Evolutionary conservation across 1,140 invertebrate genomes (phyloP).

Genomic region (Charaxes varanes): DNA sequence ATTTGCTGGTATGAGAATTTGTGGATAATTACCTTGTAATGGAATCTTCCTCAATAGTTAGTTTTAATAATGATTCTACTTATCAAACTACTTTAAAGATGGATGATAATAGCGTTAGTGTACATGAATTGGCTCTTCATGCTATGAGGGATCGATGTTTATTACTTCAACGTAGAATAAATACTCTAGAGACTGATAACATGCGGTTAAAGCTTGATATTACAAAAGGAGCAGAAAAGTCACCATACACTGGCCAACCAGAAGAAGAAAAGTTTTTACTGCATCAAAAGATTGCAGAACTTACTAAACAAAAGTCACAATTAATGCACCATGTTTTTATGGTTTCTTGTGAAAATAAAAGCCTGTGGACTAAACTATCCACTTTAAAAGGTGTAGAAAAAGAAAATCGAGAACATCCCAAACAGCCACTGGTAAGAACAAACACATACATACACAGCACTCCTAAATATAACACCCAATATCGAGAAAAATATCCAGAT

Average conservation of each 20-base stretch:
- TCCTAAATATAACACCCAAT: conserved; percentile 69
- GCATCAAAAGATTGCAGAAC: conserved; percentile 77
- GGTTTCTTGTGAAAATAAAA: conserved; percentile 86
- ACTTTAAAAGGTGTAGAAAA: conserved; percentile 70
- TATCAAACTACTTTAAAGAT: conserved; percentile 55
- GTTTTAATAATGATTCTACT: conserved; percentile 64
- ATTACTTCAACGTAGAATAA: conserved; percentile 80
- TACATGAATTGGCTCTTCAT: conserved; percentile 83
- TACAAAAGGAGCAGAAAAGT: conserved; percentile 45
- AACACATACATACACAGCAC: conserved; percentile 79
- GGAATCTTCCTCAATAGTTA: conserved; percentile 64
- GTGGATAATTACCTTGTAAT: conserved; percentile 28
- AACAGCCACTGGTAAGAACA: conserved; percentile 72
- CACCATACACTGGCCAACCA: conserved; percentile 46
- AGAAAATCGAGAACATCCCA: conserved; percentile 63
- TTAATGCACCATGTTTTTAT: conserved; percentile 83
- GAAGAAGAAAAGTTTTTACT: conserved; percentile 65
- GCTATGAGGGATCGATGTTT: conserved; percentile 87
- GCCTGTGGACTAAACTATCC: conserved; percentile 83
- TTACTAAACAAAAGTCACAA: conserved; percentile 83
- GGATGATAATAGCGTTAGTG: conserved; percentile 66
- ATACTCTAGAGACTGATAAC: conserved; percentile 83
- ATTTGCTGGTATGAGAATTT: no score
- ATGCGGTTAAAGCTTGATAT: conserved; percentile 76
- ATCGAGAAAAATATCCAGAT: conserved; percentile 73